Evolutionary conservation across 2,888 invertebrate genomes (phyloP), one percentile per base, ranked within the genome.

Genomic region (Calephelis perditalis): DNA sequence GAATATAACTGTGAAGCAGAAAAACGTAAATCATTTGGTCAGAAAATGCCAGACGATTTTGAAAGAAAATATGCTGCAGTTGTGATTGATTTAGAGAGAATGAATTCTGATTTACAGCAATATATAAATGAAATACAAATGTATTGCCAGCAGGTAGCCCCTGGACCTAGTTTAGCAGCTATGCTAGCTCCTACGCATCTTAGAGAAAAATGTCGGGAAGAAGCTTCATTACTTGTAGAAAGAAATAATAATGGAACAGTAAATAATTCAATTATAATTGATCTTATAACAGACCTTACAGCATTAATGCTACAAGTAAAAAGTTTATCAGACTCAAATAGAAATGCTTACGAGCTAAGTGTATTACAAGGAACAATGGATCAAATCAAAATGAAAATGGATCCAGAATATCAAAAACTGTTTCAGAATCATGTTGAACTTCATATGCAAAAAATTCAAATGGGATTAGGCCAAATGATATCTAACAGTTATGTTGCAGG

Each of bases 1-100:
- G 95, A 95, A 63, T 95, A 97, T 94, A 99, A 99, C 75, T 93
- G 95, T 63, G 96, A 97, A 80, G 98, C 97, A 0, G 98, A 99
- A 77, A 95, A 96, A 81, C 93, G 94, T 78, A 94, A 94, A 82
- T 96, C 96, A 0, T 95, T 95, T 78, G 95, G 95, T 43, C 93
- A 95, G 73, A 92, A 92, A 65, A 92, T 97, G 73, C 93, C 95
- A 5, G 94, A 96, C 65, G 98, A 98, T 75, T 99, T 98, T 81
- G 97, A 98, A 80, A 93, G 95, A 70, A 94, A 95, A 74, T 99
- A 99, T 89, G 98, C 98, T 11, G 93, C 94, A 66, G 92, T 94
- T 70, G 94, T 99, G 3, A 94, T 98, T 60, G 97, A 98, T 68
- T 92, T 99, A 71, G 98, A 98, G 76, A 95, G 94, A 74, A 94